Conservation (phyloP, 2,113 vertebrate genomes). For the Erythrocebus patas region DNA sequence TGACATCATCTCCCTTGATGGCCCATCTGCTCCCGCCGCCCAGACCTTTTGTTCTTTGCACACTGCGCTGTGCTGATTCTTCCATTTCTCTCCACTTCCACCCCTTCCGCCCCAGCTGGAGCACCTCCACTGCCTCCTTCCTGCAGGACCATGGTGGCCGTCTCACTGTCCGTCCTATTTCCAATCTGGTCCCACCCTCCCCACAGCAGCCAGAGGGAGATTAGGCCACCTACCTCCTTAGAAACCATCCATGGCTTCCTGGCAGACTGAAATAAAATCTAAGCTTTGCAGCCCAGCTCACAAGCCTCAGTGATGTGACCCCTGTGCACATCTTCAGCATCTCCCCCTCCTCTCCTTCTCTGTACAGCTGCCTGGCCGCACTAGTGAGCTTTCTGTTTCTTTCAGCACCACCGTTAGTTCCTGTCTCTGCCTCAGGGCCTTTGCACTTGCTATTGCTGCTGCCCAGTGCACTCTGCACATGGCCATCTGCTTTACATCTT, state of each 20-base stretch:
- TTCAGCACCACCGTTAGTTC: not conserved
- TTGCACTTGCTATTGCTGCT: not conserved
- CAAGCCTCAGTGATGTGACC: not conserved
- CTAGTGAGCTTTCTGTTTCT: not conserved
- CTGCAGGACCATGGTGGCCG: not conserved
- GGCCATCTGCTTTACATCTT: not conserved
- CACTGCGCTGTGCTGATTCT: rapidly evolving
- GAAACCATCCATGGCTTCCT: not conserved
- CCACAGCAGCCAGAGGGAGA: not conserved
- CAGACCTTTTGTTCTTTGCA: not conserved
- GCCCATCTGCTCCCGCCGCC: not conserved
- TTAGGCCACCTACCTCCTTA: not conserved
- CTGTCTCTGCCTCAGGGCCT: not conserved
- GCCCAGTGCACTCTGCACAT: not conserved
- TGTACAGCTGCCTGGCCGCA: not conserved
- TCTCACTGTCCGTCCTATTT: not conserved
- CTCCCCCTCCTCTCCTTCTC: not conserved
- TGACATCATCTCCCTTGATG: not conserved
- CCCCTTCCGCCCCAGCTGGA: not conserved
- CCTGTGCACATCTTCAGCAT: not conserved
- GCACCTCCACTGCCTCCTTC: not conserved
- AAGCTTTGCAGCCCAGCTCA: not conserved
- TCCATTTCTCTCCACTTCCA: not conserved
- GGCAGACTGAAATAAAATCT: not conserved
- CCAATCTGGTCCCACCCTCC: not conserved